Evolutionary conservation across 2,113 vertebrate genomes (phyloP).

Genomic region (Dasypus novemcinctus): DNA sequence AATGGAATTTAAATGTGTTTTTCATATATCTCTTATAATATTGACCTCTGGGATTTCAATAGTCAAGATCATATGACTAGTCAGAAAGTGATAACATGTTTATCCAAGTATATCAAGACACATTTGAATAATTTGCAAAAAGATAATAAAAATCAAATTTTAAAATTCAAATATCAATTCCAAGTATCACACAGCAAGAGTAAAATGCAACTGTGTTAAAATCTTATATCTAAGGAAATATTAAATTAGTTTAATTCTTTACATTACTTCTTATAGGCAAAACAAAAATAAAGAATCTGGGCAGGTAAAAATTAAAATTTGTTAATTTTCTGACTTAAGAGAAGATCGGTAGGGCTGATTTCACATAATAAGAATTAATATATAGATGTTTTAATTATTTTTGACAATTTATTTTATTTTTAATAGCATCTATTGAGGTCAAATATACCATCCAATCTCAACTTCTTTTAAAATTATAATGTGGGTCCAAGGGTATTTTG

Average conservation of each 20-base stretch:
- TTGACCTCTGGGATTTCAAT: not conserved
- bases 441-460: not conserved
- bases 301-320: not conserved
- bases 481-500: not conserved
- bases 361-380: not conserved
- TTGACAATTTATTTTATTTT: not conserved
- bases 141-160: not conserved
- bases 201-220: not conserved
- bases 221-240: not conserved
- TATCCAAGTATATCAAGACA: not conserved
- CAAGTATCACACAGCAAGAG: not conserved
- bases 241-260: not conserved
- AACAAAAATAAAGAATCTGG: not conserved
- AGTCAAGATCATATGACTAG: not conserved
- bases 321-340: not conserved
- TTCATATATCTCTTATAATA: not conserved
- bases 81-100: not conserved
- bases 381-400: not conserved
- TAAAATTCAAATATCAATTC: not conserved
- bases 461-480: not conserved
- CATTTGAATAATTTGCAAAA: not conserved
- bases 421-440: not conserved
- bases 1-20: slow-evolving; percentile 14
- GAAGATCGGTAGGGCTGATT: not conserved
- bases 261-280: not conserved